Conservation (phyloP, 2,113 vertebrate genomes). For the Halcyon senegalensis region DNA sequence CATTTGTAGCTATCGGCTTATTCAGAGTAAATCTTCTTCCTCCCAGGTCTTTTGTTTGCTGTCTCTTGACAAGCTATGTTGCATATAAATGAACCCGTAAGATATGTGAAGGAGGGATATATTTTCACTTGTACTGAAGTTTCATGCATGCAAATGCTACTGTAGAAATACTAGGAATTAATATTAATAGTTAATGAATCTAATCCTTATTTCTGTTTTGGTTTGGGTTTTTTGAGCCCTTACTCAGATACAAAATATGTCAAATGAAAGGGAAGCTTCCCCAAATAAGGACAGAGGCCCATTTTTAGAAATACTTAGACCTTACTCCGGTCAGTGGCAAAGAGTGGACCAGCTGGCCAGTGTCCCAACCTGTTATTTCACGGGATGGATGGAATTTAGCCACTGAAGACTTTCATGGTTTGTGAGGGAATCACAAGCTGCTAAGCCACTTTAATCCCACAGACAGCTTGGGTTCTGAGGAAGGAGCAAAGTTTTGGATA, state of each 20-base stretch:
- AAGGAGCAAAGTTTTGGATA: background rate
- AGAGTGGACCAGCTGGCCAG: background rate
- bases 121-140: background rate
- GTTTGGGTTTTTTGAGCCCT: background rate
- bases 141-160: background rate
- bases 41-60: slow-evolving; percentile 32
- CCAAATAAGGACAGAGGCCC: background rate
- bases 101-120: background rate
- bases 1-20: slow-evolving; percentile 42
- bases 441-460: background rate
- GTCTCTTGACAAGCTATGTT: background rate
- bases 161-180: background rate
- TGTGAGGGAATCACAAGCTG: background rate
- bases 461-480: background rate
- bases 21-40: slow-evolving; percentile 41
- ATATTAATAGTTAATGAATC: background rate
- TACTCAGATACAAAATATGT: background rate
- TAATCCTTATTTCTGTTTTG: background rate
- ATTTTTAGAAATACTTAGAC: background rate
- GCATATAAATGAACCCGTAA: slow-evolving; percentile 26
- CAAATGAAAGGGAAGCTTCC: background rate
- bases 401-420: background rate
- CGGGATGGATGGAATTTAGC: background rate
- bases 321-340: background rate
- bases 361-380: background rate